Conservation (phyloP, 64 coral and sea anemone species). For the Pachyseris speciosa region DNA sequence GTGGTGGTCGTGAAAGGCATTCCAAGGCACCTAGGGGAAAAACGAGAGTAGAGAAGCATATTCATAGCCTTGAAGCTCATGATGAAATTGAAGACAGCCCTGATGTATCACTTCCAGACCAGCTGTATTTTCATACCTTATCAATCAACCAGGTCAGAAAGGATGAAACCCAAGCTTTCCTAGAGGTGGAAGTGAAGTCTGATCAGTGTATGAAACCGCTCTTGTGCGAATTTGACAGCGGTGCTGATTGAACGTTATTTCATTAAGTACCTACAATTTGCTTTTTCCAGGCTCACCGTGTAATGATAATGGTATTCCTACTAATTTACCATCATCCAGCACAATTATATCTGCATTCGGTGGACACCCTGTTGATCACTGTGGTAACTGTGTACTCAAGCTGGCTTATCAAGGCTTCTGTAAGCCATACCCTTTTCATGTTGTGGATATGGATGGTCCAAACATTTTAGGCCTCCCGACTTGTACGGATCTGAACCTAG, state of each 20-base stretch:
- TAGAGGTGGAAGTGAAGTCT: background rate
- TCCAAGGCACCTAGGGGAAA: background rate
- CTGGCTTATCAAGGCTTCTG: conserved; percentile 10
- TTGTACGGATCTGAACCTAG: background rate
- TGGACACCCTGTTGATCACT: conserved; percentile 66
- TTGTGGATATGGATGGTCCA: background rate
- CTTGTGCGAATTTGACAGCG: conserved; percentile 72
- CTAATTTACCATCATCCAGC: conserved; percentile 58
- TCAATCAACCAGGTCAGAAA: background rate
- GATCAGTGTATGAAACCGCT: conserved; percentile 8
- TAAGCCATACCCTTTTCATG: conserved; percentile 6
- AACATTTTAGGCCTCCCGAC: background rate
- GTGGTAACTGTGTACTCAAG: conserved; percentile 67
- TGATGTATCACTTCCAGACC: background rate
- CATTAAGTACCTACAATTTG: conserved; percentile 1
- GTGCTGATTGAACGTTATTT: conserved; percentile 69
- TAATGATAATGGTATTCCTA: conserved; percentile 36
- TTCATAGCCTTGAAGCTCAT: background rate
- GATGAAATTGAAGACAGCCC: background rate
- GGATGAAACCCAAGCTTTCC: conserved; percentile 7
- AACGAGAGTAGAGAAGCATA: background rate
- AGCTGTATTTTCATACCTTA: conserved; percentile 4
- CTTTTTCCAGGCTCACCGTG: conserved; percentile 30
- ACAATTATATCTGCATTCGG: conserved; percentile 73
- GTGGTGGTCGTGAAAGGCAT: background rate